Evolutionary conservation across 2,888 invertebrate genomes (phyloP), one percentile per base, ranked within the genome.

Genomic region (Colletes collaris): DNA sequence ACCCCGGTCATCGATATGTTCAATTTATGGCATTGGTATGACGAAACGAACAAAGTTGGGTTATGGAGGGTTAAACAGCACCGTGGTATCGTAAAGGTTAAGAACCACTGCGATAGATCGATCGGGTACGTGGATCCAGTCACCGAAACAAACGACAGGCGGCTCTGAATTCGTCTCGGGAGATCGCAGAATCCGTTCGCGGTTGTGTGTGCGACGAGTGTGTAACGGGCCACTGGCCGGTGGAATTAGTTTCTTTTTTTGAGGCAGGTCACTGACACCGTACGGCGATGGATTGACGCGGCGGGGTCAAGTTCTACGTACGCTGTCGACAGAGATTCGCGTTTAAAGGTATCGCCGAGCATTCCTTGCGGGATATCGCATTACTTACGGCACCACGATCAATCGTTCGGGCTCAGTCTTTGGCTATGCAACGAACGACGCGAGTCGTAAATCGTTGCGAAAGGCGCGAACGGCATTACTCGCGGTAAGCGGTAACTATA

Each of bases 301-400:
- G 74, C 82, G 69, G 37, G 78, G 79, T 86, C 82, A 82, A 82
- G 82, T 79, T 84, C 74, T 82, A 64, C 74, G 66, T 66, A 75
- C 71, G 52, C 67, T 56, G 70, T 75, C 81, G 68, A 67, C 81
- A 55, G 55, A 67, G 76, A 81, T 80, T 81, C 71, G 66, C 80
- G 79, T 83, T 82, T 81, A 83, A 77, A 85, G 78, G 81, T 78
- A 81, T 84, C 75, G 79, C 50, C 73, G 67, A 53, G 83, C 85
- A 89, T 88, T 89, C 86, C 85, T 87, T 81, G 85, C 84, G 86
- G 85, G 82, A 83, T 87, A 87, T 89, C 86, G 79, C 73, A 81
- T 88, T 87, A 84, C 87, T 79, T 73, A 55, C 82, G 64, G 59
- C 79, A 81, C 78, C 69, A 52, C 58, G 76, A 82, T 76, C 79